Conservation (phyloP, 2,888 invertebrate genomes). For the Drosophila stalkeri region DNA sequence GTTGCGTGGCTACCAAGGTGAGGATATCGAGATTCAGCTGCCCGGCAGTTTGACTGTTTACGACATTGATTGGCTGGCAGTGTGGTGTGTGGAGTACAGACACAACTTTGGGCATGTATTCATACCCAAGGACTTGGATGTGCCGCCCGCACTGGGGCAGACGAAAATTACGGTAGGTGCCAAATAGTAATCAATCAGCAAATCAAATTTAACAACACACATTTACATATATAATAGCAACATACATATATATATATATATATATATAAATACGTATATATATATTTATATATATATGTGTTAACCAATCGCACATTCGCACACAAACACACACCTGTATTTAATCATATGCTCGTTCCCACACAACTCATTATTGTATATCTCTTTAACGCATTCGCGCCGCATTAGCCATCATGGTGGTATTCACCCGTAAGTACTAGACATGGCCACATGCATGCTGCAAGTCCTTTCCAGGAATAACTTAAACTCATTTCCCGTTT, state of each 20-base stretch:
- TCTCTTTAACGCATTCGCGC: slow-evolving; percentile 76
- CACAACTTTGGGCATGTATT: slow-evolving; percentile 96
- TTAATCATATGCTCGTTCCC: slow-evolving; percentile 58
- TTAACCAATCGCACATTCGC: slow-evolving; percentile 5
- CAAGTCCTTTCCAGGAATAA: not conserved
- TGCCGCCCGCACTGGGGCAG: slow-evolving; percentile 95
- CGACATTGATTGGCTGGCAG: slow-evolving; percentile 95
- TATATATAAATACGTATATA: not conserved
- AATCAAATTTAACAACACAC: not conserved
- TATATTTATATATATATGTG: not conserved
- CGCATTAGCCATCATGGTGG: slow-evolving; percentile 94
- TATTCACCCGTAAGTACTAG: slow-evolving; percentile 94
- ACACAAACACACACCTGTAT: slow-evolving; percentile 43
- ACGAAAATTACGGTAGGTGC: slow-evolving; percentile 94
- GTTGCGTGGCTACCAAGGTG: slow-evolving; percentile 94
- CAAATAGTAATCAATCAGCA: not conserved
- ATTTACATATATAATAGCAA: not conserved
- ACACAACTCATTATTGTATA: slow-evolving; percentile 72
- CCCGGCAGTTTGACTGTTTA: slow-evolving; percentile 94
- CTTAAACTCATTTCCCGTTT: slow-evolving; percentile 5
- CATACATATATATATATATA: not conserved
- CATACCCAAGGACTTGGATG: slow-evolving; percentile 94
- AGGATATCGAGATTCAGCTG: slow-evolving; percentile 95
- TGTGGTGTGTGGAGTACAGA: slow-evolving; percentile 95
- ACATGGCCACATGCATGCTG: slow-evolving; percentile 58